Conservation (phyloP, 1,140 invertebrate species). For the Eurytemora carolleeae region DNA sequence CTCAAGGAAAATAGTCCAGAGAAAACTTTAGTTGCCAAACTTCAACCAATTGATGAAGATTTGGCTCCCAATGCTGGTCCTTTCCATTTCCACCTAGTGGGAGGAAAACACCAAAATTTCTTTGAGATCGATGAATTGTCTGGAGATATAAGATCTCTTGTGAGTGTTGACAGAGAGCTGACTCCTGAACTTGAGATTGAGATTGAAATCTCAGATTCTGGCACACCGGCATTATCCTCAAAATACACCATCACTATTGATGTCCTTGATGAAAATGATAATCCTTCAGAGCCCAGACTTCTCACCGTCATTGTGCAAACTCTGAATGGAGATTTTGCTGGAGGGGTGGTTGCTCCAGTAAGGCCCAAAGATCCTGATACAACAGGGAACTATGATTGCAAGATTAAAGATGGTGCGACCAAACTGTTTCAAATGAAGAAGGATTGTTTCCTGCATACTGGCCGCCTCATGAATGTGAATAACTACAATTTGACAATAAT, state of each 20-base stretch:
- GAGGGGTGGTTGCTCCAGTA: slow-evolving; percentile 68
- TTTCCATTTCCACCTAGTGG: slow-evolving; percentile 57
- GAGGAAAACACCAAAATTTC: slow-evolving; percentile 49
- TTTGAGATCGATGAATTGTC: slow-evolving; percentile 54
- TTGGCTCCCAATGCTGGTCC: slow-evolving; percentile 74
- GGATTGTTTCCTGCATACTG: slow-evolving; percentile 49
- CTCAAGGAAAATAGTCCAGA: slow-evolving; percentile 70
- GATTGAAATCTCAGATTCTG: slow-evolving; percentile 71
- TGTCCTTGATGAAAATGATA: slow-evolving; percentile 75
- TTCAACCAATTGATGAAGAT: slow-evolving; percentile 69
- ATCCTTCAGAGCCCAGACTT: slow-evolving; percentile 58
- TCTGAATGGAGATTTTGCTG: slow-evolving; percentile 40
- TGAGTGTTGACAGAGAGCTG: slow-evolving; percentile 55
- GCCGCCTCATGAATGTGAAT: slow-evolving; percentile 20
- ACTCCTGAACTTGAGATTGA: slow-evolving; percentile 48
- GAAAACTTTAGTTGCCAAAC: slow-evolving; percentile 56
- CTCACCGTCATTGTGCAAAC: slow-evolving; percentile 56
- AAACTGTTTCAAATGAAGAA: slow-evolving; percentile 44
- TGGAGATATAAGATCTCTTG: slow-evolving; percentile 54
- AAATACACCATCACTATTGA: slow-evolving; percentile 51
- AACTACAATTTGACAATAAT: slow-evolving; percentile 45
- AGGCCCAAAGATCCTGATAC: slow-evolving; percentile 73
- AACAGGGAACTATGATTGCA: slow-evolving; percentile 65
- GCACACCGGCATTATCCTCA: slow-evolving; percentile 54
- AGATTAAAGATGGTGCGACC: slow-evolving; percentile 37